Evolutionary conservation across 2,888 invertebrate species (phyloP).

Genomic region (Eupelmus urozonus): DNA sequence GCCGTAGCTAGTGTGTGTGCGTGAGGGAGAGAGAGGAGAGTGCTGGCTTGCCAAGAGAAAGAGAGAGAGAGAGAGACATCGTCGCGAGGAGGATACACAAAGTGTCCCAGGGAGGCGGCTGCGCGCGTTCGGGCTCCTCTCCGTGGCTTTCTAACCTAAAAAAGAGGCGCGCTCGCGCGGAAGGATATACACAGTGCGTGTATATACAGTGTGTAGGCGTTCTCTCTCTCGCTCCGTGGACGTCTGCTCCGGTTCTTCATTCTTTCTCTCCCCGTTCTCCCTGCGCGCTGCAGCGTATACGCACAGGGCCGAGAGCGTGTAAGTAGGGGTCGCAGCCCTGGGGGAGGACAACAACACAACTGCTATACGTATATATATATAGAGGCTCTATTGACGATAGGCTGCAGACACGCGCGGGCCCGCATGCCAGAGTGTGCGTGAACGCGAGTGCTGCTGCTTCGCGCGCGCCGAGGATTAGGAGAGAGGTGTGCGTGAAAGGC

Average conservation of each 20-base stretch:
- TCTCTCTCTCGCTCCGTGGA: background rate
- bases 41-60: too few species aligned
- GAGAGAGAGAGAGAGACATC: background rate
- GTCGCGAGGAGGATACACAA: background rate
- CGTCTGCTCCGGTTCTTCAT: background rate
- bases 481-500: conserved; percentile 30
- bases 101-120: too few species aligned
- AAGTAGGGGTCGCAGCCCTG: conserved; percentile 31
- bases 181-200: background rate
- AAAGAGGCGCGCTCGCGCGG: too few species aligned
- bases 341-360: conserved; percentile 9
- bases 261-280: background rate
- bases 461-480: conserved; percentile 11
- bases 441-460: background rate
- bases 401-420: conserved; percentile 20
- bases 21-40: conserved; percentile 4
- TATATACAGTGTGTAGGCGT: conserved; percentile 13
- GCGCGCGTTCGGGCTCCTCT: background rate
- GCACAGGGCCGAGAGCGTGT: background rate
- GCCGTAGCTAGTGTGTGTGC: background rate
- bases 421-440: background rate
- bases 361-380: conserved; percentile 1
- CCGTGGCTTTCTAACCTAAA: background rate
- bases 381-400: too few species aligned
- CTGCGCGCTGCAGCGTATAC: background rate